Base-by-base conservation (phyloP, 2,797 vertebrate species). In the Hydrocynus forskahlii region DNA sequence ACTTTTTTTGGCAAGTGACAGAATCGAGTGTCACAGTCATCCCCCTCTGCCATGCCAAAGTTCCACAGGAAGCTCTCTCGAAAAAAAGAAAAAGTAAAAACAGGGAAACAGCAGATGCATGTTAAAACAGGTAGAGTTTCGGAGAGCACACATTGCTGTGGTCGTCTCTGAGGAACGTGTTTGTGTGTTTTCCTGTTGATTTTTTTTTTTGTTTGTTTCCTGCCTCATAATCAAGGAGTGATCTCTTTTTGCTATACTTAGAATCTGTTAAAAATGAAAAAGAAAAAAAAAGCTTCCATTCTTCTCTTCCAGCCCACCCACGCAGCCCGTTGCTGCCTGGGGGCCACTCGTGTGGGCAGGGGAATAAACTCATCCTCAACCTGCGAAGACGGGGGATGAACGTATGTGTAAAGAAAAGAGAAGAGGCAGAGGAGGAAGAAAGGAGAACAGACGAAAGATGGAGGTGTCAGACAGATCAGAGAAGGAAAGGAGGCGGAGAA, bases 271-370 rank as follows among this genome's bases (percentile, higher is more conserved):
- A 77, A 80, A 86, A 86, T 78, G 74, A 82, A 89, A 90, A 90
- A 82, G 68, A 86, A 74, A 80, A 89, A 90, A 90, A 82, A 70
- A 86, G 88, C 85, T 89, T 90, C 85, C 82, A 88, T 87, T 89
- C 78, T 81, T 89, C 90, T 90, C 82, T 90, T 89, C 89, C 50
- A 73, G 79, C 81, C 72, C 81, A 60, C 74, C 81, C 75, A 67
- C 73, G 70, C 48, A 68, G 77, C 75, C 81, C 57, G 64, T 76
- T 86, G 71, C 23, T 68, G 68, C 77, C 57, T 77, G 78, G 76
- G 76, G 70, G 71, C 80, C 78, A 81, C 60, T 76, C 89, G 87
- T 83, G 84, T 75, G 80, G 86, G 87, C 88, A 88, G 88, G 87
- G 85, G 79, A 88, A 86, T 80, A 74, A 88, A 84, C 86, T 87